Percentiles rank a stretch among this genome's conserved stretches.
These are phyloP conservation scores for Daktulosphaira vitifoliae DNA, from an alignment of 1,140 invertebrate species.

Conservation along the genomic window DNA sequence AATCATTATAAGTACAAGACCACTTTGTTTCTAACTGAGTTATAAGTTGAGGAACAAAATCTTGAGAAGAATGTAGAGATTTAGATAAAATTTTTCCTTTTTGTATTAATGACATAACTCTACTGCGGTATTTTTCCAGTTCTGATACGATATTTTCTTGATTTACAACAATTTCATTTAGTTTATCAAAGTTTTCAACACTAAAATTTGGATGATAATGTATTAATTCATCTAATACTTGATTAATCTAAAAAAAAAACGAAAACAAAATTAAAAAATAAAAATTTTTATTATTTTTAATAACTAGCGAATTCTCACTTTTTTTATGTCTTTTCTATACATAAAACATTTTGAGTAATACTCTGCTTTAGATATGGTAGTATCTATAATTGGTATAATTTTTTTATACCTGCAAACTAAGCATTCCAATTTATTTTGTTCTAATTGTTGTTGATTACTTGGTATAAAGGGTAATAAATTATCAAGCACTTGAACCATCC, in stretches of 20 bases:
- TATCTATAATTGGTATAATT: constrained; percentile 82
- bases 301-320: constrained; percentile 56
- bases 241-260: constrained; percentile 46
- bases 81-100: constrained; percentile 78
- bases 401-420: constrained; percentile 80
- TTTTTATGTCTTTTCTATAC: constrained; percentile 76
- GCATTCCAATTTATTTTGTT: constrained; percentile 68
- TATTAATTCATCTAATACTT: constrained; percentile 60
- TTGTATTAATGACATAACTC: constrained; percentile 83
- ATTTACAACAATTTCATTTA: constrained; percentile 63
- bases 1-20: constrained; percentile 77
- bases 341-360: constrained; percentile 86
- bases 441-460: constrained; percentile 56
- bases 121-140: constrained; percentile 73
- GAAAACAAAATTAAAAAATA: neutral
- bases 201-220: constrained; percentile 43
- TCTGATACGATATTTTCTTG: constrained; percentile 72
- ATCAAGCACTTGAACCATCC: constrained; percentile 83
- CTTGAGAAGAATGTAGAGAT: constrained; percentile 60
- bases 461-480: constrained; percentile 70
- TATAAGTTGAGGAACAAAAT: constrained; percentile 75
- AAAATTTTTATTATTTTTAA: too few relatives aligned
- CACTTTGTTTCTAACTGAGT: constrained; percentile 73
- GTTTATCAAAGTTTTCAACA: constrained; percentile 55
- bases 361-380: constrained; percentile 84